phyloP scores from a whole-genome alignment of 2,888 invertebrate genomes.

The Steinernema scapterisci region DNA sequence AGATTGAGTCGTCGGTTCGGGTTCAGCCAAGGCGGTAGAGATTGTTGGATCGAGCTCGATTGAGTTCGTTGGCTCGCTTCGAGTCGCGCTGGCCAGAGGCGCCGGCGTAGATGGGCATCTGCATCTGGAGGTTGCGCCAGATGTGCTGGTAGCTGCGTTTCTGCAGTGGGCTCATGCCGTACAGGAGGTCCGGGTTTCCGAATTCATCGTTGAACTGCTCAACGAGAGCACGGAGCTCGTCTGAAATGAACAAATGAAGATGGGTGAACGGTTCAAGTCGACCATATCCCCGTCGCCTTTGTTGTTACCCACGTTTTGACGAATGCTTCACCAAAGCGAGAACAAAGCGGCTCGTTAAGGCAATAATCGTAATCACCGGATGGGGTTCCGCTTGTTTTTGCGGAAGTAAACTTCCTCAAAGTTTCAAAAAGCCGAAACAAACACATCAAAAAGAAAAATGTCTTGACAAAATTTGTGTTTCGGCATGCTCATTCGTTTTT shows the following conservation, averaged over 20 bases:
- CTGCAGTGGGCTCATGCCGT: conserved; percentile 35
- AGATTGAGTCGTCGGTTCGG: not conserved
- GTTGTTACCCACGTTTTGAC: not conserved
- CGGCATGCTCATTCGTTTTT: not conserved
- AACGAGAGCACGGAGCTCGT: conserved; percentile 12
- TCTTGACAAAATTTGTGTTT: not conserved
- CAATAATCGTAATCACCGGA: not conserved
- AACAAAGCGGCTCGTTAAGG: not conserved
- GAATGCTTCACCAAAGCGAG: not conserved
- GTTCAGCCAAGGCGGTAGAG: conserved; percentile 54
- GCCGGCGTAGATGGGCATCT: conserved; percentile 39
- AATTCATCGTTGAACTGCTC: conserved; percentile 28
- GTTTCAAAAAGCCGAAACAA: not conserved
- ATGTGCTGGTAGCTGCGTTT: conserved; percentile 55
- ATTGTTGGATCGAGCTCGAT: conserved; percentile 52
- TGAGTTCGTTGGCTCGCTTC: conserved; percentile 50
- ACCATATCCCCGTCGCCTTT: not conserved
- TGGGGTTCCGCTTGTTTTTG: not conserved
- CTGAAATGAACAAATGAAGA: not conserved
- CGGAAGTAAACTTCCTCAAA: not conserved
- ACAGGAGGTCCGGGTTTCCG: conserved; percentile 18
- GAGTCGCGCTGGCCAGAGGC: conserved; percentile 29
- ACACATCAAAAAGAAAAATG: not conserved
- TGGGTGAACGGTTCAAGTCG: too few species aligned
- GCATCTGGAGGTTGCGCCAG: conserved; percentile 53